Conservation (phyloP, 1,140 invertebrate genomes). For the Ericerus pela region DNA sequence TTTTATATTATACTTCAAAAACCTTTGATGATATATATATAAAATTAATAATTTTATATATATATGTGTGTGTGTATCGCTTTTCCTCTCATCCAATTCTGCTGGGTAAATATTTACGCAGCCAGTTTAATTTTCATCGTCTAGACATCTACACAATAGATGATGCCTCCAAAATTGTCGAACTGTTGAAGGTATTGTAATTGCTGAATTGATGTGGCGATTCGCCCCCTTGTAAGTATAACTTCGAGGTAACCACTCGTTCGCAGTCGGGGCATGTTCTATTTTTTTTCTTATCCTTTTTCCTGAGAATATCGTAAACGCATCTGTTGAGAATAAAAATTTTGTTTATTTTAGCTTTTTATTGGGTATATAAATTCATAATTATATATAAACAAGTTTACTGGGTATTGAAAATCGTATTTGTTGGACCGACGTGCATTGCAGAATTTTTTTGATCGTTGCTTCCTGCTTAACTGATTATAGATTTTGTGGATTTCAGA, state of each 20-base stretch:
- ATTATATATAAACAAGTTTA: not conserved
- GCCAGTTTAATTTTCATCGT: no score
- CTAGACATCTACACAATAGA: not conserved
- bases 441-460: not conserved
- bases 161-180: not conserved
- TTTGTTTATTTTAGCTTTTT: not conserved
- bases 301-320: constrained; percentile 46
- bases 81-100: not conserved
- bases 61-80: not conserved
- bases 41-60: not conserved
- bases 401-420: not conserved
- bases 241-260: constrained; percentile 39
- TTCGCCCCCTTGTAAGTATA: constrained; percentile 32
- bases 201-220: constrained; percentile 8
- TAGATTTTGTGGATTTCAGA: no score
- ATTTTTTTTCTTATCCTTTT: constrained; percentile 46
- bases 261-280: constrained; percentile 46
- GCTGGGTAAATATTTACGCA: not conserved
- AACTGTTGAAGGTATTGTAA: not conserved
- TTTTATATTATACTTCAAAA: not conserved
- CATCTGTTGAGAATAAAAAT: constrained; percentile 37
- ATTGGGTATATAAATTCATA: not conserved
- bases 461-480: no score
- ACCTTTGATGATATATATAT: not conserved
- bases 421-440: not conserved